Percentiles rank a stretch among this genome's conserved stretches.
These are phyloP conservation scores for Percopsis omiscomaycus DNA, from an alignment of 2,797 vertebrate species.

Conservation along the genomic window DNA sequence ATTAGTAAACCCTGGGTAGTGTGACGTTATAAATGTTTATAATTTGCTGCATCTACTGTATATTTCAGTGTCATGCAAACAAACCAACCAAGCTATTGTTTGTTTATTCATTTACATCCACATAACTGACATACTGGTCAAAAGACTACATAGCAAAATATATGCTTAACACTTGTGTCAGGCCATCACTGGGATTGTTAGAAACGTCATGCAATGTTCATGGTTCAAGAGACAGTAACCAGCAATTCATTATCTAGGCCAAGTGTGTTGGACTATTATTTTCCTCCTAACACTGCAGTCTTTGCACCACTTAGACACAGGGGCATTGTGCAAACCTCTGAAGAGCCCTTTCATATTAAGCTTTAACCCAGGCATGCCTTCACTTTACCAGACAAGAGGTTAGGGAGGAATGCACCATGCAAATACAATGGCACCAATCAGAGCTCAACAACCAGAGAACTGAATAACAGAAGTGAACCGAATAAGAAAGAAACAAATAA, in stretches of 20 bases:
- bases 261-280: constrained; percentile 52
- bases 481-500: constrained; percentile 18
- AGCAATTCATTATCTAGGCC: constrained; percentile 46
- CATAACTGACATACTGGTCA: constrained; percentile 42
- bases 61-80: background rate
- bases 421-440: constrained; percentile 59
- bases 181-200: constrained; percentile 24
- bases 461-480: constrained; percentile 22
- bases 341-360: constrained; percentile 69
- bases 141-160: constrained; percentile 34
- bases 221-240: constrained; percentile 43
- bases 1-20: background rate
- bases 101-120: constrained; percentile 40
- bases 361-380: constrained; percentile 54
- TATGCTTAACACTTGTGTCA: constrained; percentile 37
- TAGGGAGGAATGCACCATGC: constrained; percentile 45
- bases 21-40: background rate
- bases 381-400: constrained; percentile 63
- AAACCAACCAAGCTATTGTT: constrained; percentile 14
- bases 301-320: constrained; percentile 66
- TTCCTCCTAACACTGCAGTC: constrained; percentile 53
- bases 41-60: background rate
- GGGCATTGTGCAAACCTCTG: constrained; percentile 64
- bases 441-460: constrained; percentile 34
- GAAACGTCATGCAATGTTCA: constrained; percentile 42